A percentile compares a stretch with the other conserved stretches of the same genome.
Conservation (phyloP, 2,888 invertebrate species). For the Caenorhabditis doughertyi region DNA sequence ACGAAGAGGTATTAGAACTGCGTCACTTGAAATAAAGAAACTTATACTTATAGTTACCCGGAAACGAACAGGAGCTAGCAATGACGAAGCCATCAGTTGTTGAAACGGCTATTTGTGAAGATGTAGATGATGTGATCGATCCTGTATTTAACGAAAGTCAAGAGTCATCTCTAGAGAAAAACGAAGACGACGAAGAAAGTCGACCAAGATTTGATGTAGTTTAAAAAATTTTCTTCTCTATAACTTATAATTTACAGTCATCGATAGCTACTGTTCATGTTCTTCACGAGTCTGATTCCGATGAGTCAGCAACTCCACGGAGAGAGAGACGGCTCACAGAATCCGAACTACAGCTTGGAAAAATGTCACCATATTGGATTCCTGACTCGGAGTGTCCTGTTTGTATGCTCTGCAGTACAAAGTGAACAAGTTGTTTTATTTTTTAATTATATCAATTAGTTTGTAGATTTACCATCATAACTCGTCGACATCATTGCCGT, state of each 20-base stretch:
- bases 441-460: too few species aligned
- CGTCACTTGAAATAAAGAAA: too few species aligned
- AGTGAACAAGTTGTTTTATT: too few species aligned
- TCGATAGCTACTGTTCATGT: conserved; percentile 70
- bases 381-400: conserved; percentile 90
- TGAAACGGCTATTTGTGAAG: not conserved
- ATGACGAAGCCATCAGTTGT: not conserved
- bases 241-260: conserved; percentile 45
- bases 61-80: too few species aligned
- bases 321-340: conserved; percentile 77
- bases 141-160: conserved; percentile 2
- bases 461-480: conserved; percentile 84
- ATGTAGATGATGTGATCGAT: not conserved
- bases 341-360: conserved; percentile 80
- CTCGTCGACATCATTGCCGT: conserved; percentile 87
- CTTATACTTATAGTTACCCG: too few species aligned
- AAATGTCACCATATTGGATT: conserved; percentile 90
- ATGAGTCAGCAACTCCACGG: conserved; percentile 44
- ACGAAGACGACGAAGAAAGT: conserved; percentile 13
- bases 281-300: conserved; percentile 64
- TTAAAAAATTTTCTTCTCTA: not conserved
- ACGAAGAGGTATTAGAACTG: too few species aligned
- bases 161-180: conserved; percentile 5
- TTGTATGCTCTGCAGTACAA: conserved; percentile 90
- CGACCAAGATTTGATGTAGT: conserved; percentile 52